phyloP scores from a whole-genome alignment of 2,888 invertebrate species.

The Lasioglossum vierecki region DNA sequence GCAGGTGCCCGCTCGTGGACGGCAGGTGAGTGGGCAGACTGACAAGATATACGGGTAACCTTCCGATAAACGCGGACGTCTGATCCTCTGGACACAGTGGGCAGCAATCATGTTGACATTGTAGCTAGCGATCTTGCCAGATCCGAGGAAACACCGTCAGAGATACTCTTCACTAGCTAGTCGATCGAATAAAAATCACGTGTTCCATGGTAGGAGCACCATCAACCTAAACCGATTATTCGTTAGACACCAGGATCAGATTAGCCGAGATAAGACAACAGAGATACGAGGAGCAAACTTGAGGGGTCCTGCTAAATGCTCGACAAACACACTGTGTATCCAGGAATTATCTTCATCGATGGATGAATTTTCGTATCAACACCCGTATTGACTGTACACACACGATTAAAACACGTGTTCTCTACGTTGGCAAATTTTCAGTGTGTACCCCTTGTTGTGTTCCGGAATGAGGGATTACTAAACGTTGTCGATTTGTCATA shows the following conservation, averaged over 20 bases:
- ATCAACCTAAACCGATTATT: not conserved
- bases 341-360: not conserved
- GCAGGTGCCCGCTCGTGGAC: slow-evolving; percentile 46
- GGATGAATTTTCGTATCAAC: not conserved
- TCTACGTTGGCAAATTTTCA: not conserved
- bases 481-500: too few relatives aligned
- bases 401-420: too few relatives aligned
- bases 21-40: slow-evolving; percentile 43
- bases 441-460: not conserved
- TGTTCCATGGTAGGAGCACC: not conserved
- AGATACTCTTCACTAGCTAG: not conserved
- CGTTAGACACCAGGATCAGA: not conserved
- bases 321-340: not conserved
- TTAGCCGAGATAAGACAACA: not conserved
- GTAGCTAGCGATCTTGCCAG: not conserved
- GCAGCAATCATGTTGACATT: slow-evolving; percentile 26
- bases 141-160: not conserved
- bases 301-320: not conserved
- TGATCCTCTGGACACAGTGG: slow-evolving; percentile 28
- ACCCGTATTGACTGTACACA: not conserved
- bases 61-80: slow-evolving; percentile 40
- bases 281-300: not conserved
- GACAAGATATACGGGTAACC: slow-evolving; percentile 37
- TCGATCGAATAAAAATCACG: not conserved
- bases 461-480: too few relatives aligned